Base-by-base conservation (phyloP, 2,888 invertebrate genomes). In the Drosophila greeni region DNA sequence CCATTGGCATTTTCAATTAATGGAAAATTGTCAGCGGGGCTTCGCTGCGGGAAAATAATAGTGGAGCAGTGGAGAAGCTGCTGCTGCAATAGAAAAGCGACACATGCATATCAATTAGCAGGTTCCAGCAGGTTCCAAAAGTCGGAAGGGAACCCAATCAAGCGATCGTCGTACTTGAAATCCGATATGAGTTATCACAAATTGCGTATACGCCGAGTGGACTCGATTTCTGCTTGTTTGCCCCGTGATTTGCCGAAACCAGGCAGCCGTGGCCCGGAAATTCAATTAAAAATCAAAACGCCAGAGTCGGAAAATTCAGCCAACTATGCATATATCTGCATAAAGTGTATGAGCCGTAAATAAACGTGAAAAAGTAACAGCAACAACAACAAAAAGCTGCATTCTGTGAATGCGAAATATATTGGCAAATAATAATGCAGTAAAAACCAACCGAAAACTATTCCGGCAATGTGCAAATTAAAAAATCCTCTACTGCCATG, bases 1-100 rank as follows among this genome's bases (percentile, higher is more conserved):
- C 53, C 34, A 54, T 67, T 70, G 70, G 66, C 70, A 70, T 60
- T 70, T 70, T 70, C 70, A 70, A 70, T 70, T 70, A 70, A 69
- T 69, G 70, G 54, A 64, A 57, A 68, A 69, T 65, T 65, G 51
- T 47, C 66, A 43, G 36, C 36, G 36, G 29, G 26, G 11, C 29
- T 60, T 60, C 43, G 8, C 31, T 11, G 43, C 59, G 36, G 45
- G 6, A 45, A 43, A 59, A 58, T 59, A 33, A 40, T 49, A 20
- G 23, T 3, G n/a, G 34, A 33, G 29, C 29, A 20, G n/a, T n/a
- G 23, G 11, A 12, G 29, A 29, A 48, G 24, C 20, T 62, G 60
- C 62, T 26, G 39, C 48, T 26, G 9, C 42, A n/a, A 43, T 64
- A 29, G 68, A 69, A 60, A 42, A 53, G 37, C 70, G 61, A 40